A percentile compares a stretch with the other conserved stretches of the same genome.
Evolutionary conservation across 2,797 vertebrate genomes (phyloP).

Genomic region (Acrossocheilus fasciatus): DNA sequence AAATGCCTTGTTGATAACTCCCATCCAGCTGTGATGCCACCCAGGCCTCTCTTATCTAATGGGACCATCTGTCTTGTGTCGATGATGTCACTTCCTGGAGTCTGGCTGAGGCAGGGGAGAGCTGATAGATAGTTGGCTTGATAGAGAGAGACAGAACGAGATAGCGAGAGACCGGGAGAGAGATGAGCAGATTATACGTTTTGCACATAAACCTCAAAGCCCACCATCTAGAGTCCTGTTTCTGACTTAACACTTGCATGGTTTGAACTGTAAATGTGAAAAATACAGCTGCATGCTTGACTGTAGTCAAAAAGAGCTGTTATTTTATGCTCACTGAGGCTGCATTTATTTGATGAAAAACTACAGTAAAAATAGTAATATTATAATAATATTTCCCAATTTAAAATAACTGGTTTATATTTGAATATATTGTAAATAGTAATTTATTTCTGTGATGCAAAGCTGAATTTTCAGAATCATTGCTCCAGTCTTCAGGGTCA

Average conservation of each 20-base stretch:
- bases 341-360: background rate
- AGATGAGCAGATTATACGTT: slow-evolving; percentile 38
- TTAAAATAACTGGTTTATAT: background rate
- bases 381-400: background rate
- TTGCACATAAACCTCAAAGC: slow-evolving; percentile 8
- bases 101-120: slow-evolving; percentile 23
- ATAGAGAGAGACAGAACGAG: slow-evolving; percentile 14
- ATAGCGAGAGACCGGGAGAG: background rate
- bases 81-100: slow-evolving; percentile 50
- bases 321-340: background rate
- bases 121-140: slow-evolving; percentile 36
- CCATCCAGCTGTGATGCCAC: slow-evolving; percentile 46
- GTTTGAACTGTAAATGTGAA: background rate
- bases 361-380: background rate
- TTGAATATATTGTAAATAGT: background rate
- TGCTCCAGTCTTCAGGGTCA: background rate
- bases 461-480: background rate
- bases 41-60: slow-evolving; percentile 48
- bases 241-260: background rate
- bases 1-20: slow-evolving; percentile 47
- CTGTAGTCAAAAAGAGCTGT: background rate
- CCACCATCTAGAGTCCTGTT: slow-evolving; percentile 1
- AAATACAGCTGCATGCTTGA: background rate
- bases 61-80: slow-evolving; percentile 49
- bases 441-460: background rate